Evolutionary conservation across 2,113 vertebrate species (phyloP), one percentile per base, ranked within the genome.

Genomic region (Erinaceus europaeus): DNA sequence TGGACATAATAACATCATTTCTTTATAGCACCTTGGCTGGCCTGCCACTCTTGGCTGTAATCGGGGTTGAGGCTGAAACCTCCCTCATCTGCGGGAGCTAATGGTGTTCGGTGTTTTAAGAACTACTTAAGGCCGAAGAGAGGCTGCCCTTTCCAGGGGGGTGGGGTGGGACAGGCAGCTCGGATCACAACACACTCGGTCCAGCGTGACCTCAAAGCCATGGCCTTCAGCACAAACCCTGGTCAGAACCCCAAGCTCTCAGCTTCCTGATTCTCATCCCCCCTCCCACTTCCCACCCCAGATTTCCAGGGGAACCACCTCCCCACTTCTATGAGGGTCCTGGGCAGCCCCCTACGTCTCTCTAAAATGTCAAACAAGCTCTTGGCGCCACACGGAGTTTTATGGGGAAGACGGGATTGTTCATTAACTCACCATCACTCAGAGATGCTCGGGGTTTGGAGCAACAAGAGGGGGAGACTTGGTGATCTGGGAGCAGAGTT

Each of bases 1-100:
- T 95, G 93, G 88, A 97, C 94, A 95, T 95, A 96, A 97, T 95
- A 96, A 96, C 95, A 94, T 96, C 96, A 94, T 91, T 94, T 95
- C 96, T 96, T 96, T 93, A 92, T 68, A 95, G 95, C 93, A 96
- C 96, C 94, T 97, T 86, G 86, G 95, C 92, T 44, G 90, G 29
- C 89, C 88, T 25, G 75, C 17, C 42, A 64, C 89, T 93, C 73
- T 92, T 55, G 94, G 94, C 93, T 91, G 4, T 83, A 89, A 84
- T 91, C 23, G 59, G 81, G n/a, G 90, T 95, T 96, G 36, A 88
- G 92, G 90, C 84, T 95, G 90, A 95, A 96, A 89, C 72, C 90
- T 92, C 74, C 82, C 90, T 94, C 61, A 15, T 95, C 96, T 94
- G 93, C 90, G 95, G 91, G 81, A 95, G 95, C 95, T 96, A 96